A percentile compares a stretch with the other conserved stretches of the same genome.
Conservation (phyloP, 2,113 vertebrate genomes). For the Potamarius usumacintae region DNA sequence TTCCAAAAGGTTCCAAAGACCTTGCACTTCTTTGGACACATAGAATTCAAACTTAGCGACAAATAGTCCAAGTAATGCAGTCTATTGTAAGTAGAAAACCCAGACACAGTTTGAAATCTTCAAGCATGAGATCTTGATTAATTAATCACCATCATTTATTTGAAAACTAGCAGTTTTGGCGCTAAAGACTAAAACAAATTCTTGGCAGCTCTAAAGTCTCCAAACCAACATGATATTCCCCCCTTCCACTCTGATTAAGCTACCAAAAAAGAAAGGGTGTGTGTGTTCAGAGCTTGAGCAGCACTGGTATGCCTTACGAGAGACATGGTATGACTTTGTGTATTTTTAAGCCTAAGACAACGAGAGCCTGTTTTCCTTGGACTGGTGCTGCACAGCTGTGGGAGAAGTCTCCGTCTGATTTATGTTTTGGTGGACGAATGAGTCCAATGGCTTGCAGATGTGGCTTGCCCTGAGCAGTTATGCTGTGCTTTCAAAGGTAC, state of each 20-base stretch:
- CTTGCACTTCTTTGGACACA: neutral
- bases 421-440: slow-evolving; percentile 66
- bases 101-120: neutral
- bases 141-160: neutral
- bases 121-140: neutral
- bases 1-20: neutral
- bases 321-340: slow-evolving; percentile 7
- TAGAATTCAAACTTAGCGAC: neutral
- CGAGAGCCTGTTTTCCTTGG: slow-evolving; percentile 55
- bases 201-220: neutral
- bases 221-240: neutral
- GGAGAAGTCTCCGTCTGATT: slow-evolving; percentile 47
- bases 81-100: neutral
- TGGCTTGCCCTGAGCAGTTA: slow-evolving; percentile 61
- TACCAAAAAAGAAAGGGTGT: neutral
- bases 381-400: slow-evolving; percentile 44
- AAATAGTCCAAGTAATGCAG: neutral
- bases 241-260: neutral
- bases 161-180: neutral
- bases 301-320: neutral
- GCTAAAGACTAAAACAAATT: neutral
- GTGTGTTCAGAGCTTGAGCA: slow-evolving; percentile 3
- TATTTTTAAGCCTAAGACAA: slow-evolving; percentile 32
- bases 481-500: slow-evolving; percentile 36
- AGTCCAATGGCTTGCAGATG: slow-evolving; percentile 75